Percentiles rank a stretch among this genome's conserved stretches.
Conservation (phyloP, 2,888 invertebrate genomes). For the Hipparchia semele region DNA sequence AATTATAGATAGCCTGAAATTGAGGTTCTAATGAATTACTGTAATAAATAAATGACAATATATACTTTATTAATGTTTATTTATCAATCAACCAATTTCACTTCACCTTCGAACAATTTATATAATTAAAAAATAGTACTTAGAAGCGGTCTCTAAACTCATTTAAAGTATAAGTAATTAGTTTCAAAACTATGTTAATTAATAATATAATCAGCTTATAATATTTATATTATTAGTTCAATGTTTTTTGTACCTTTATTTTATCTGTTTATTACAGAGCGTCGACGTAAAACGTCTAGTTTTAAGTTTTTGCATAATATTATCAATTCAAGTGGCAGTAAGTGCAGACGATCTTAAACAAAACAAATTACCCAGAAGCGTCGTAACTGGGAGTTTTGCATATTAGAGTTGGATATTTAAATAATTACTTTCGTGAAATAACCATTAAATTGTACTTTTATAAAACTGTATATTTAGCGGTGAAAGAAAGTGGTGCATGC, state of each 20-base stretch:
- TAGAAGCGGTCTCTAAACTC: too few relatives aligned
- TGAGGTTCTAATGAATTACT: background rate
- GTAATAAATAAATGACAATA: too few relatives aligned
- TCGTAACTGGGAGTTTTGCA: background rate
- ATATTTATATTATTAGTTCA: background rate
- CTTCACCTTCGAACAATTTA: background rate
- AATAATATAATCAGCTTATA: too few relatives aligned
- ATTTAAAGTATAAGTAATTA: too few relatives aligned
- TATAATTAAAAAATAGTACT: background rate
- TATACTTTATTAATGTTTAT: too few relatives aligned
- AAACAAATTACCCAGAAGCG: constrained; percentile 13
- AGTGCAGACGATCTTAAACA: constrained; percentile 11
- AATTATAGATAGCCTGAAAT: background rate
- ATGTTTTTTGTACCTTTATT: background rate
- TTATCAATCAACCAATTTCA: too few relatives aligned
- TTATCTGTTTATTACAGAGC: background rate
- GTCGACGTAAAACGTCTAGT: background rate
- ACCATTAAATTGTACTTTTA: too few relatives aligned
- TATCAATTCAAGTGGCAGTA: constrained; percentile 14
- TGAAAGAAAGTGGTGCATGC: too few relatives aligned
- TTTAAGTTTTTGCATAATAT: constrained; percentile 1
- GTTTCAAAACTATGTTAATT: too few relatives aligned
- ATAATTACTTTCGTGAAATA: too few relatives aligned
- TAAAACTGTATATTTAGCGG: too few relatives aligned
- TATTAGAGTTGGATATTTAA: background rate